Evolutionary conservation across 2,888 invertebrate genomes (phyloP), one percentile per base, ranked within the genome.

Genomic region (Vandiemenella viatica): DNA sequence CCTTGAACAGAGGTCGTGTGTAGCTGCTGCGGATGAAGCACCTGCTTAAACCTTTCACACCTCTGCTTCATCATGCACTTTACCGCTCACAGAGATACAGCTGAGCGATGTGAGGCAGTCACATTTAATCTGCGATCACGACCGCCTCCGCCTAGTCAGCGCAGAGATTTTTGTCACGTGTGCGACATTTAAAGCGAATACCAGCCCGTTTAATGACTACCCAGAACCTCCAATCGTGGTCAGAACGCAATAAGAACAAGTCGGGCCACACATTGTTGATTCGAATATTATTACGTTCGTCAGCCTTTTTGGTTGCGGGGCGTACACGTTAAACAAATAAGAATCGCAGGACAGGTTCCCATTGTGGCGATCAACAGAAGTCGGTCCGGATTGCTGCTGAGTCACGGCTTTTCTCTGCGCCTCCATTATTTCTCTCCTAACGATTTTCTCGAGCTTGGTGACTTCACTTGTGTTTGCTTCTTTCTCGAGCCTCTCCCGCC

Each of bases 371-470:
- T 32, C 32, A 32, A 32, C 32, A 32, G 32, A 32, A 32, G 32
- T 32, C 32, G 13, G n/a, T 10, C 10, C 13, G n/a, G 23, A 42
- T 42, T 47, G 42, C 17, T 47, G 47, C 47, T 47, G 47, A 47
- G 26, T 47, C 47, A 47, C 26, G 21, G 21, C 43, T n/a, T 43
- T 47, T 44, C 32, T 44, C 23, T 42, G 18, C 40, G 23, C 40
- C 19, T 42, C 42, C 38, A 42, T 47, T 42, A 47, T 47, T 47
- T 47, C 32, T 47, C 42, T n/a, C 23, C 47, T 47, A 47, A 47
- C 47, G 47, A 47, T 47, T n/a, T 47, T 47, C 41, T 47, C 43
- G 17, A 43, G 44, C 40, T 46, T 46, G 49, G 49, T 44, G 45
- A 45, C 49, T 40, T 49, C 23, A 32, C 44, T 32, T 43, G 21